phyloP scores from a whole-genome alignment of 1,140 invertebrate species.

The Diorhabda sublineata region DNA sequence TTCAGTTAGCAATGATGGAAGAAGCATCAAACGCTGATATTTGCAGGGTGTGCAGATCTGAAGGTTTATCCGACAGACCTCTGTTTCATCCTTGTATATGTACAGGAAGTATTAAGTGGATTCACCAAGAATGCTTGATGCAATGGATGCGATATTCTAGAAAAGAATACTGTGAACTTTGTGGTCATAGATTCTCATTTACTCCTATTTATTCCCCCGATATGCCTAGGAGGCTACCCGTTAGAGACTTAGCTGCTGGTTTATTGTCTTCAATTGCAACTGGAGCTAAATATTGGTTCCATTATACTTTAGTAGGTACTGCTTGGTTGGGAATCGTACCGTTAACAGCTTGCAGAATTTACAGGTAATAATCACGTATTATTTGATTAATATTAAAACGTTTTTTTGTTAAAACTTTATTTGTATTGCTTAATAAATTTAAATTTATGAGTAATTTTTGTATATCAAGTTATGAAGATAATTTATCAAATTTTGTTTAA shows the following conservation, averaged over 20 bases:
- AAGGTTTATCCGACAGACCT: conserved; percentile 69
- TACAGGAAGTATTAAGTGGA: conserved; percentile 98
- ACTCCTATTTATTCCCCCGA: conserved; percentile 98
- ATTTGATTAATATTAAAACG: too few relatives aligned
- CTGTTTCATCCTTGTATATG: conserved; percentile 96
- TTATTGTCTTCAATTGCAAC: conserved; percentile 84
- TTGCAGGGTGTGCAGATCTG: conserved; percentile 95
- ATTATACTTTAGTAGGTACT: conserved; percentile 90
- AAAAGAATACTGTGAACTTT: conserved; percentile 98
- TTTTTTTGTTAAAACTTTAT: too few relatives aligned
- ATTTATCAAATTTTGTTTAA: too few relatives aligned
- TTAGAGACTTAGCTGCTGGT: conserved; percentile 78
- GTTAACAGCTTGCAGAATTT: conserved; percentile 93
- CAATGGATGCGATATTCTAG: conserved; percentile 93
- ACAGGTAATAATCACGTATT: conserved; percentile 51
- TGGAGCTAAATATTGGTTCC: conserved; percentile 92
- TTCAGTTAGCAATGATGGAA: conserved; percentile 22
- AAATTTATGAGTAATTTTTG: too few relatives aligned
- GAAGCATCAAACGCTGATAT: conserved; percentile 66
- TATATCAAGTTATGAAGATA: too few relatives aligned
- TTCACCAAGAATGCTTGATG: conserved; percentile 90
- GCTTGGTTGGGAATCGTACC: conserved; percentile 99
- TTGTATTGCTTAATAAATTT: too few relatives aligned
- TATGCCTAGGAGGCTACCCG: conserved; percentile 93
- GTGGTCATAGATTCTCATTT: conserved; percentile 96